Evolutionary conservation across 2,113 vertebrate species (phyloP).

Genomic region (Ophthalmolycus amberensis): DNA sequence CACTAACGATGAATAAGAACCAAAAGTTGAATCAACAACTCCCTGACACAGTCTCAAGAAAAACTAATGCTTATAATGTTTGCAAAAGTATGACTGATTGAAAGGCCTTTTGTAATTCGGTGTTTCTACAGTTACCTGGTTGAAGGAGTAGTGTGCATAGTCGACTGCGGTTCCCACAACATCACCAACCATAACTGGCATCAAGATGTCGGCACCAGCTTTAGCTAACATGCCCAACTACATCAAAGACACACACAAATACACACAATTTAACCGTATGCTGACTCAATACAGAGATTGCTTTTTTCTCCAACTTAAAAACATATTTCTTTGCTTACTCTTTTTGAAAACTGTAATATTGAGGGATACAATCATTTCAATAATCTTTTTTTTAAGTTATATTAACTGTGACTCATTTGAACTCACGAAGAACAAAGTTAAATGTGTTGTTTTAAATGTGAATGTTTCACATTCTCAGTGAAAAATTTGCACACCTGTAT

Average conservation of each 20-base stretch:
- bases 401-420: neutral
- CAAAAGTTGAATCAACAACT: neutral
- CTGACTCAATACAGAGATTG: neutral
- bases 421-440: neutral
- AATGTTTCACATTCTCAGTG: neutral
- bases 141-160: slow-evolving; percentile 84
- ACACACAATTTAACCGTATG: neutral
- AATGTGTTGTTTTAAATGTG: neutral
- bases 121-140: slow-evolving; percentile 80
- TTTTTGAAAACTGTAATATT: neutral
- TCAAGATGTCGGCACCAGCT: slow-evolving; percentile 84
- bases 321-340: neutral
- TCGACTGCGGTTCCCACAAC: slow-evolving; percentile 86
- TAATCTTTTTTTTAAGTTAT: neutral
- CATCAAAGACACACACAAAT: slow-evolving; percentile 21
- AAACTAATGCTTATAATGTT: neutral
- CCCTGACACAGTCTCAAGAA: neutral
- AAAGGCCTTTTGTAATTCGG: neutral
- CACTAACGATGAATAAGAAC: neutral
- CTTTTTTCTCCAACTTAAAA: neutral
- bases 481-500: neutral
- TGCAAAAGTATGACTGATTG: neutral
- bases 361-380: neutral
- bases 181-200: slow-evolving; percentile 79
- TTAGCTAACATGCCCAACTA: slow-evolving; percentile 84